Percentiles rank a stretch among this genome's conserved stretches.
Evolutionary conservation across 1,140 invertebrate species (phyloP).

Genomic region (Tetragonula clypearis): DNA sequence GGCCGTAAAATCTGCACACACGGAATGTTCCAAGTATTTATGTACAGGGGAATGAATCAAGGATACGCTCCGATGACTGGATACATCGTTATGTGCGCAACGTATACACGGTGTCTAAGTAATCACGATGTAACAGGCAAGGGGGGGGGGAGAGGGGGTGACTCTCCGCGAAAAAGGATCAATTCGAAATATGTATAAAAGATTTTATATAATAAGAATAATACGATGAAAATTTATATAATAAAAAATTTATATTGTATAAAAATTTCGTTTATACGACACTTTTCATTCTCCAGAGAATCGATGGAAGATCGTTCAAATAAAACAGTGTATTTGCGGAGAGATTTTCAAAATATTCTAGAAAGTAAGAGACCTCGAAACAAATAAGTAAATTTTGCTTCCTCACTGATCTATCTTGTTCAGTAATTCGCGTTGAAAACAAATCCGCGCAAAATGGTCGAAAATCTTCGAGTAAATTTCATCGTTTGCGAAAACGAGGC

Average conservation of each 20-base stretch:
- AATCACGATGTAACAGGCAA: not conserved
- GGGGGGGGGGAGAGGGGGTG: not conserved
- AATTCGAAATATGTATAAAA: not conserved
- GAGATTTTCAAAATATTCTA: too few relatives aligned
- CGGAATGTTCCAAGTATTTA: not conserved
- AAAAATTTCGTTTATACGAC: not conserved
- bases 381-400: too few relatives aligned
- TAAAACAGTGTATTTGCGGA: too few relatives aligned
- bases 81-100: not conserved
- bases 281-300: not conserved
- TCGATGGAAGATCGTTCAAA: not conserved
- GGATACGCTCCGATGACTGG: constrained; percentile 18
- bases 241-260: too few relatives aligned
- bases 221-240: too few relatives aligned
- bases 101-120: not conserved
- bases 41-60: constrained; percentile 12
- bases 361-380: too few relatives aligned
- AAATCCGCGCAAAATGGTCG: too few relatives aligned
- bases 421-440: too few relatives aligned
- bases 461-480: too few relatives aligned
- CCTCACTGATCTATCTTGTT: too few relatives aligned
- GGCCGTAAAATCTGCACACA: not conserved
- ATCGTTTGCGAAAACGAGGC: too few relatives aligned
- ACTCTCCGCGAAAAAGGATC: not conserved
- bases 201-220: too few relatives aligned